phyloP scores from a whole-genome alignment of 2,113 vertebrate genomes.

The Okapia johnstoni region DNA sequence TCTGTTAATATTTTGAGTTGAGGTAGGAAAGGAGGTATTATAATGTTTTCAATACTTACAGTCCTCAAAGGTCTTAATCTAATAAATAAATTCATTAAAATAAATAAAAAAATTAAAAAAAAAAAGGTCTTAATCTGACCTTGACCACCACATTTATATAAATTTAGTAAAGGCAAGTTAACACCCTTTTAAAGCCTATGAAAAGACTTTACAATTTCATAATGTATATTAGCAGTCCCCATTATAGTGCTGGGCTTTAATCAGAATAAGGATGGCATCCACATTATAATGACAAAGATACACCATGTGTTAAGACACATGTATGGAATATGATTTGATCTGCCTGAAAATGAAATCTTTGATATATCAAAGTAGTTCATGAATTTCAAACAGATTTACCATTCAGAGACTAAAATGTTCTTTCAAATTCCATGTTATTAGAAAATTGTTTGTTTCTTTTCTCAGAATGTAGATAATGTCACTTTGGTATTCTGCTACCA shows the following conservation, averaged over 20 bases:
- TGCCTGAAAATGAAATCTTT: background rate
- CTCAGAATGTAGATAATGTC: background rate
- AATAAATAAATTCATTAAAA: too few relatives aligned
- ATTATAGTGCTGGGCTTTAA: background rate
- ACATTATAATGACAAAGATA: background rate
- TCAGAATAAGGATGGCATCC: background rate
- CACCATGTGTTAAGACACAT: background rate
- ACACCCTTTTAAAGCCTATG: background rate
- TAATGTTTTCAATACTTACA: background rate
- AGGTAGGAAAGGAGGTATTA: background rate
- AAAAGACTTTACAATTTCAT: background rate
- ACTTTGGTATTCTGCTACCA: background rate
- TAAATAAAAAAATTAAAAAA: too few relatives aligned
- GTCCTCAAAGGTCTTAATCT: background rate
- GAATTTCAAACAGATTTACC: constrained; percentile 19
- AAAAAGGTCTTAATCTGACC: background rate
- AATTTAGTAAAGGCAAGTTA: background rate
- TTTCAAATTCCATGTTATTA: background rate
- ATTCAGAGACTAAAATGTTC: constrained; percentile 8
- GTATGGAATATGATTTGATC: background rate
- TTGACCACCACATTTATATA: background rate
- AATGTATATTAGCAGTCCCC: background rate
- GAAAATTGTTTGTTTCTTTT: constrained; percentile 20
- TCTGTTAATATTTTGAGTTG: background rate
- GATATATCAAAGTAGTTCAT: background rate